Base-by-base conservation (phyloP, 2,113 vertebrate species). In the Girardinichthys multiradiatus region DNA sequence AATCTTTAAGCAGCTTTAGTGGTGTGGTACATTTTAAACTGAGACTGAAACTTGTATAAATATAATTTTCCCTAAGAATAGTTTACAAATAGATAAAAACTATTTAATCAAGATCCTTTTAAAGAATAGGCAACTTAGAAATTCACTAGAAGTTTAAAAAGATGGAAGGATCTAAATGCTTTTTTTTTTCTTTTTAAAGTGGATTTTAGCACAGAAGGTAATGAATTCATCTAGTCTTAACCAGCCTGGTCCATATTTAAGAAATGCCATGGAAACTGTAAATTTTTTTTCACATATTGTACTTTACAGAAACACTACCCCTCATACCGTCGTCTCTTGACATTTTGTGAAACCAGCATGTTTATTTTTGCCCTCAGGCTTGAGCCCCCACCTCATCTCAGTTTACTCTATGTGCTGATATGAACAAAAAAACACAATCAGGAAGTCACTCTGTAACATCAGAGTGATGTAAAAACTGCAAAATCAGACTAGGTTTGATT, bases 401-500 rank as follows among this genome's bases (percentile, higher is more conserved):
- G 74, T 72, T 87, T 91, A 81, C 85, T 72, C 60, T 75, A 19
- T 1, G 28, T 30, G 66, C 76, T 69, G 31, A 71, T 82, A 54
- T 72, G 14, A 84, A 59, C 24, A 62, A n/a, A 42, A 84, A 84
- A 83, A 81, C 74, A 66, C 70, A 37, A 82, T 61, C 82, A 83
- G 82, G 85, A 91, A 91, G 90, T 86, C 82, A 86, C 69, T 90
- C 83, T 86, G 83, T 73, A 82, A 77, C 74, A 70, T 58, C 5
- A 27, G 76, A 74, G 74, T 84, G 82, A 88, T 87, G 77, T 83
- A 79, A 88, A 54, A 90, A 86, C 84, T 84, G 73, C 84, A 85
- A 86, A 88, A 83, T 86, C 88, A 64, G 74, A 75, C 84, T 74
- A 60, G 58, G 87, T 89, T 85, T 90, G 90, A 92, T 91, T 90